Evolutionary conservation across 2,888 invertebrate species (phyloP).

Genomic region (Zelleria hepariella): DNA sequence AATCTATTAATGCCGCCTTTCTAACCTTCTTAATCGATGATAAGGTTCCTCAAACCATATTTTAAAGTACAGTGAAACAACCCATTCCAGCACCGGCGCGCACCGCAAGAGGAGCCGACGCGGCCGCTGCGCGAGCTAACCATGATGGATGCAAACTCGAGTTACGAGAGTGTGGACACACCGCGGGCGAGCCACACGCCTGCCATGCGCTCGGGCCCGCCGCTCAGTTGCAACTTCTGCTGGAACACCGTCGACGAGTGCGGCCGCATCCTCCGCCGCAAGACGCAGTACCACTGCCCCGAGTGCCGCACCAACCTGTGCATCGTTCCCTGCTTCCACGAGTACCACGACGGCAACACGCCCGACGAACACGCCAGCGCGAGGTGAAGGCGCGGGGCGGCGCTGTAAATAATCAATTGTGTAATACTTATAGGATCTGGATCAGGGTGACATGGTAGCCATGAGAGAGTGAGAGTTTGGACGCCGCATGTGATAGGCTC

Average conservation of each 20-base stretch:
- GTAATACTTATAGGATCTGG: background rate
- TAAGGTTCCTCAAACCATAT: too few relatives aligned
- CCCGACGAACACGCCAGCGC: slow-evolving; percentile 27
- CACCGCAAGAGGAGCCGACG: slow-evolving; percentile 31
- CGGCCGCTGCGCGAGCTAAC: slow-evolving; percentile 39
- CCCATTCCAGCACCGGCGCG: background rate
- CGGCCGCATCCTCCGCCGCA: slow-evolving; percentile 84
- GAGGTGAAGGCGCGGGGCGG: slow-evolving; percentile 50
- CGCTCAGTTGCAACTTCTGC: slow-evolving; percentile 89
- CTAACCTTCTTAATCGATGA: too few relatives aligned
- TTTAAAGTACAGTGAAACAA: too few relatives aligned
- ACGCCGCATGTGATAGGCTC: background rate
- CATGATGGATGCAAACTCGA: slow-evolving; percentile 28
- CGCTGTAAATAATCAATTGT: background rate
- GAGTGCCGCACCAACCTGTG: slow-evolving; percentile 91
- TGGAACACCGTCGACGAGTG: slow-evolving; percentile 91
- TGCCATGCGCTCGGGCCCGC: slow-evolving; percentile 85
- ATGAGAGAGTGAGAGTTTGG: background rate
- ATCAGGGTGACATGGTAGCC: background rate
- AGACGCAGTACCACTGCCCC: slow-evolving; percentile 92
- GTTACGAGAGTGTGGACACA: slow-evolving; percentile 18
- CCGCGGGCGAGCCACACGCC: slow-evolving; percentile 86
- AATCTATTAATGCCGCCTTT: too few relatives aligned
- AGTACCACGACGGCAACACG: slow-evolving; percentile 75
- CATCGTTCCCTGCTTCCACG: slow-evolving; percentile 91